Evolutionary conservation across 2,797 vertebrate species (phyloP).

Genomic region (Bufotes viridis): DNA sequence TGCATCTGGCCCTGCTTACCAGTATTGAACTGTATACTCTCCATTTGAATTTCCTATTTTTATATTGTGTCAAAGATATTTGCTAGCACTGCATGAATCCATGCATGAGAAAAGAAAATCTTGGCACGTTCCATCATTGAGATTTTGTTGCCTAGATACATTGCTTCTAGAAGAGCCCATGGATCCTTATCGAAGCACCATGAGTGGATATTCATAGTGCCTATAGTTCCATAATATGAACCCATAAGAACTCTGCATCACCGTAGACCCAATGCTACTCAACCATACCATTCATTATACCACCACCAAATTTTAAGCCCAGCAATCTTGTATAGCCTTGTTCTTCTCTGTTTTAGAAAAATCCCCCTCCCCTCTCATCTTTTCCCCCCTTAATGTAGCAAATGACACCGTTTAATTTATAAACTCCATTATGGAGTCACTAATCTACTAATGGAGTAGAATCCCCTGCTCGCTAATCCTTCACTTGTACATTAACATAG

Average conservation of each 20-base stretch:
- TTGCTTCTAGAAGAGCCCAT: not conserved
- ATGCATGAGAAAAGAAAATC: not conserved
- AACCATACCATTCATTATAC: not conserved
- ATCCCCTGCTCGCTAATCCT: conserved; percentile 43
- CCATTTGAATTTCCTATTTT: no score
- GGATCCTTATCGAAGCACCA: no score
- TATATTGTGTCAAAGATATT: no score
- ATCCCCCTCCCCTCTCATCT: not conserved
- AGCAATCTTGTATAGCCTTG: not conserved
- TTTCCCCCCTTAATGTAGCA: conserved; percentile 37
- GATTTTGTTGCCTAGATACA: no score
- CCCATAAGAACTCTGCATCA: not conserved
- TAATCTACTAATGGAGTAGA: conserved; percentile 60
- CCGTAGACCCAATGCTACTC: not conserved
- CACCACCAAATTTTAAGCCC: not conserved
- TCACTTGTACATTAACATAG: conserved; percentile 48
- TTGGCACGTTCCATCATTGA: not conserved
- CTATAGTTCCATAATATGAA: not conserved
- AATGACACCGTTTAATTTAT: conserved; percentile 58
- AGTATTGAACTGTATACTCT: no score
- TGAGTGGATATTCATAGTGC: no score
- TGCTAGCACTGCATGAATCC: no score
- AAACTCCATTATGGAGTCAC: conserved; percentile 61
- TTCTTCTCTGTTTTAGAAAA: conserved; percentile 4
- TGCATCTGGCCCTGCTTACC: no score